These are phyloP conservation scores for Pipistrellus pygmaeus DNA, from an alignment of 2,797 vertebrate species.

Conservation along the genomic window DNA sequence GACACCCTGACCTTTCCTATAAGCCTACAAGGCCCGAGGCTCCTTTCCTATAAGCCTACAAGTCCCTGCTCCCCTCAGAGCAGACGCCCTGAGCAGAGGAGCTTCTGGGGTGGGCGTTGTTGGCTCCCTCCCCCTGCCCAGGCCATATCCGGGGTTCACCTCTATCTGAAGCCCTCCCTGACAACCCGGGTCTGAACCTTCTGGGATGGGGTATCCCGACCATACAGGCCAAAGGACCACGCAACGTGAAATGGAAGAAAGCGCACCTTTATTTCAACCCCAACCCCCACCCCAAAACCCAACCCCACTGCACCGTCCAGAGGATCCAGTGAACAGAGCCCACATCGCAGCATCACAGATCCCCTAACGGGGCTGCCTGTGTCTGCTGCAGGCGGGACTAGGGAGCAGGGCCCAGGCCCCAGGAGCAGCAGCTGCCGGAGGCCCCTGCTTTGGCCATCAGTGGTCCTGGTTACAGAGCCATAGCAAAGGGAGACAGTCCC, in stretches of 20 bases:
- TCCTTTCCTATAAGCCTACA: conserved; percentile 13
- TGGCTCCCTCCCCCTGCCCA: neutral
- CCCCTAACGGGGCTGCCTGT: neutral
- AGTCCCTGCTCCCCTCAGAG: neutral
- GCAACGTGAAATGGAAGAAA: neutral
- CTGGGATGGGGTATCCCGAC: neutral
- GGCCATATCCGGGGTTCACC: neutral
- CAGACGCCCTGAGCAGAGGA: neutral
- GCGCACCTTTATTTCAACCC: conserved; percentile 63
- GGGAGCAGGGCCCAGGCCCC: neutral
- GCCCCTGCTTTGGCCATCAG: neutral
- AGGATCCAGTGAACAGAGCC: neutral
- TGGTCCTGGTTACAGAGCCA: neutral
- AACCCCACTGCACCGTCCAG: neutral
- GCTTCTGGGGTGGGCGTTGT: neutral
- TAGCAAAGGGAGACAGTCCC: neutral
- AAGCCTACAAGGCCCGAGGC: neutral
- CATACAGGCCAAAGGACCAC: neutral
- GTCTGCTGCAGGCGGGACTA: neutral
- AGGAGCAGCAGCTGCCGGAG: neutral
- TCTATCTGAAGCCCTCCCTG: neutral
- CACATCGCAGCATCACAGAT: neutral
- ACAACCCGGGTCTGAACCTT: neutral
- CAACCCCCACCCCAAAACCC: neutral
- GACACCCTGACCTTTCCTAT: neutral